Base-by-base conservation (phyloP, 2,888 invertebrate species). In the Phania funesta region DNA sequence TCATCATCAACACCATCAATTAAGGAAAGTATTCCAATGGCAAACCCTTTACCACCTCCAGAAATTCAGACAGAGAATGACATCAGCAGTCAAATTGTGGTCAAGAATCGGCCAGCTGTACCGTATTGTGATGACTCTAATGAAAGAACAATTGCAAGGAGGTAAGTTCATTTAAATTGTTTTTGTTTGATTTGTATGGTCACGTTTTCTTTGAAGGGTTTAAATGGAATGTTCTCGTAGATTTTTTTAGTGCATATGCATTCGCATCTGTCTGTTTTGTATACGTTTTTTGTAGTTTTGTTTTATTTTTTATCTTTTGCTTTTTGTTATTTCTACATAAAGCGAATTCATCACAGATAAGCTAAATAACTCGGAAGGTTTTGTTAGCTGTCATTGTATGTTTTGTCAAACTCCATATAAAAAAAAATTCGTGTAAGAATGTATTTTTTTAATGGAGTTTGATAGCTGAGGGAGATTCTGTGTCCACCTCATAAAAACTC, bases 61-160 rank as follows among this genome's bases (percentile, higher is more conserved):
- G 4, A 58, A 20, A 48, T 22, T n/a, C 73, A 77, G 38, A 2
- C 65, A 9, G 32, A 18, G 0, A 13, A 44, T 60, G 24, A 32
- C 18, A 50, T 18, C 8, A 32, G 70, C 29, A 52, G 20, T 13
- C 60, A 75, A 29, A 35, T 82, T 20, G 50, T 75, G 16, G 32
- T 58, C 3, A 67, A 78, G 20, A 48, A 68, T 62, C 80, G 65
- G 1, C 83, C 84, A 9, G 86, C 86, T 3, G 86, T 90, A 35
- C 86, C 89, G 1, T 89, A 88, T 77, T 90, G 90, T 68, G 86
- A 86, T 22, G 90, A 89, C 38, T 86, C 87, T 60, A 83, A 86
- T 78, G 89, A 90, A 62, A 87, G 88, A n/a, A 88, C 87, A 13
- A 88, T 90, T 68, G 90, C 88, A 64, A 87, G 90, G 11, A 89